These are phyloP conservation scores for Agelastica alni DNA, from an alignment of 2,888 invertebrate genomes.

Conservation along the genomic window DNA sequence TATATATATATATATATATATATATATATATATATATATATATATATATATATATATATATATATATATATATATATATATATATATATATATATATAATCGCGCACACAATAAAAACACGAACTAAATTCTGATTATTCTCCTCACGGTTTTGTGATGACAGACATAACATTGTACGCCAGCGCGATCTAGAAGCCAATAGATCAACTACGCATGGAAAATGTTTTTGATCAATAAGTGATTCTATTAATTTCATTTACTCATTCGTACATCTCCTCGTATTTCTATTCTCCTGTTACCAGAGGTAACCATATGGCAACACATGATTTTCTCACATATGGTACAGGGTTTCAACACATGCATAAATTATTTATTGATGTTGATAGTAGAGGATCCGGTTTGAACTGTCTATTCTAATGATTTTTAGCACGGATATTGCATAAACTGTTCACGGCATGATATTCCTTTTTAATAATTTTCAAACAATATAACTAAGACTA, in stretches of 20 bases:
- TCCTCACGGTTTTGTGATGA: too few species aligned
- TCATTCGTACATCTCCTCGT: neutral
- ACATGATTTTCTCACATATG: conserved; percentile 11
- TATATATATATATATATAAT: neutral
- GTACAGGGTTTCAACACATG: neutral
- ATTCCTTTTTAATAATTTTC: neutral
- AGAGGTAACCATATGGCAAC: conserved; percentile 12
- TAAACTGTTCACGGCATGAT: too few species aligned
- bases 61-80: neutral
- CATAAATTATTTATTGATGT: neutral
- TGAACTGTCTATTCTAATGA: neutral
- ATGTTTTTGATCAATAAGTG: too few species aligned
- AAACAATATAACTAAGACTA: too few species aligned
- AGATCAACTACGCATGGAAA: too few species aligned
- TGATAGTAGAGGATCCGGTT: neutral
- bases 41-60: neutral
- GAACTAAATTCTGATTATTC: too few species aligned
- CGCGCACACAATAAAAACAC: neutral
- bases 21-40: neutral
- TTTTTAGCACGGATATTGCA: too few species aligned
- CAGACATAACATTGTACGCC: neutral
- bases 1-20: neutral
- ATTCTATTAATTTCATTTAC: too few species aligned
- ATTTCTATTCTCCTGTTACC: conserved; percentile 5
- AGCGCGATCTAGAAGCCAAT: too few species aligned